Conservation (phyloP, 2,797 vertebrate species). For the Ispidina picta region DNA sequence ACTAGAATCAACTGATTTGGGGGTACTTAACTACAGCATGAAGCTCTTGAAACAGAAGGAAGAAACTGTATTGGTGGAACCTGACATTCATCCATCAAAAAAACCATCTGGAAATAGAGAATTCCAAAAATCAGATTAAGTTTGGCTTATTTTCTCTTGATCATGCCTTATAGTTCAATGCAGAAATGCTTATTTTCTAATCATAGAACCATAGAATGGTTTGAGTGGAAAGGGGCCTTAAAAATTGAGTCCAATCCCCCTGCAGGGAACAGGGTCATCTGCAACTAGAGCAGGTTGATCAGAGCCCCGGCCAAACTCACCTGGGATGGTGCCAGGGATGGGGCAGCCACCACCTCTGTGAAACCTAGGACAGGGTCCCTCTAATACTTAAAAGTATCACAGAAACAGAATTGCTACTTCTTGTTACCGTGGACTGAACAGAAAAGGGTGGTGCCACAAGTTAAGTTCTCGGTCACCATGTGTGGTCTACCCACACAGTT, state of each 20-base stretch:
- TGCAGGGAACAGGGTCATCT: background rate
- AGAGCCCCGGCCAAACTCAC: background rate
- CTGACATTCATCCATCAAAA: background rate
- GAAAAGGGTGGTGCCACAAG: background rate
- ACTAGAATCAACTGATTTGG: background rate
- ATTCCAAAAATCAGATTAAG: background rate
- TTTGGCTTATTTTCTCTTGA: background rate
- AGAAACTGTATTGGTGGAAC: background rate
- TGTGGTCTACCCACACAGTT: background rate
- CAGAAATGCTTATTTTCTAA: background rate
- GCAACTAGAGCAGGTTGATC: background rate
- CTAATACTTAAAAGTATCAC: background rate
- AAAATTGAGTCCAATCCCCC: background rate
- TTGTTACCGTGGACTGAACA: too few species aligned
- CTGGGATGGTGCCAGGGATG: background rate
- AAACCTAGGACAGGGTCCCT: background rate
- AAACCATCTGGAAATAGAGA: background rate
- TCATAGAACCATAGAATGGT: background rate
- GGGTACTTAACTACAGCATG: background rate
- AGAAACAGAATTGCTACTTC: background rate
- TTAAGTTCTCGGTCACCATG: background rate
- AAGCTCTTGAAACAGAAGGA: background rate
- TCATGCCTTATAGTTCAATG: background rate
- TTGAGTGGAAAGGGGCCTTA: background rate
- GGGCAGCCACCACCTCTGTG: background rate